These are phyloP conservation scores for Leptoclinus maculatus DNA, from an alignment of 2,797 vertebrate genomes.

Conservation along the genomic window DNA sequence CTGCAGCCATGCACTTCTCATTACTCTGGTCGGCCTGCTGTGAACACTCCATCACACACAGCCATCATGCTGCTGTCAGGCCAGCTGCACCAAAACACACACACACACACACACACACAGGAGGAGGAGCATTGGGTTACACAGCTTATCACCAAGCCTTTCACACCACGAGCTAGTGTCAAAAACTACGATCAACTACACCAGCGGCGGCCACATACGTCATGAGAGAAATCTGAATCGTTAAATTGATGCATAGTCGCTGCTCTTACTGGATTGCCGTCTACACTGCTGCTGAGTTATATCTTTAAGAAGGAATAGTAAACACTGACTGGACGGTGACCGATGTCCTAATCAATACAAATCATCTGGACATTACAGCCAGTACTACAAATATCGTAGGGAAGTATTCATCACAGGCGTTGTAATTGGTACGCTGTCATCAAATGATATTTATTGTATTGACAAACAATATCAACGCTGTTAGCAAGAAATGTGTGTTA, in stretches of 20 bases:
- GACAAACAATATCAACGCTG: slow-evolving; percentile 9
- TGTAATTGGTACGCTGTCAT: slow-evolving; percentile 1
- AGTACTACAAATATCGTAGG: neutral
- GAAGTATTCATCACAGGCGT: slow-evolving; percentile 14
- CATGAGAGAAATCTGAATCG: slow-evolving; percentile 52
- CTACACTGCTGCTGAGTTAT: slow-evolving; percentile 24
- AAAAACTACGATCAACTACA: slow-evolving; percentile 44
- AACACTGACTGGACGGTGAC: slow-evolving; percentile 33
- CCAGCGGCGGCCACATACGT: slow-evolving; percentile 35
- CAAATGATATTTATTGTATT: neutral
- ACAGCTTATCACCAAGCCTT: slow-evolving; percentile 43
- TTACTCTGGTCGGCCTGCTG: slow-evolving; percentile 70
- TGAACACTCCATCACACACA: slow-evolving; percentile 73
- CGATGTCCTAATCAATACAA: slow-evolving; percentile 29
- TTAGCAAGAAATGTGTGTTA: neutral
- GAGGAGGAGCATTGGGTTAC: slow-evolving; percentile 16
- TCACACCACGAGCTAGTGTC: slow-evolving; percentile 36
- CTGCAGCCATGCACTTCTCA: slow-evolving; percentile 70
- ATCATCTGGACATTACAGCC: slow-evolving; percentile 23
- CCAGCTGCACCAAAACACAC: slow-evolving; percentile 47
- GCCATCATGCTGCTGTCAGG: slow-evolving; percentile 61
- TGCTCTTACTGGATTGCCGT: slow-evolving; percentile 26
- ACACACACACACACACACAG: slow-evolving; percentile 32
- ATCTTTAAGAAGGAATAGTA: slow-evolving; percentile 28
- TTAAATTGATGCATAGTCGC: slow-evolving; percentile 45